A percentile compares a stretch with the other conserved stretches of the same genome.
phyloP scores from a whole-genome alignment of 2,113 vertebrate genomes.

The Formicarius rufipectus region DNA sequence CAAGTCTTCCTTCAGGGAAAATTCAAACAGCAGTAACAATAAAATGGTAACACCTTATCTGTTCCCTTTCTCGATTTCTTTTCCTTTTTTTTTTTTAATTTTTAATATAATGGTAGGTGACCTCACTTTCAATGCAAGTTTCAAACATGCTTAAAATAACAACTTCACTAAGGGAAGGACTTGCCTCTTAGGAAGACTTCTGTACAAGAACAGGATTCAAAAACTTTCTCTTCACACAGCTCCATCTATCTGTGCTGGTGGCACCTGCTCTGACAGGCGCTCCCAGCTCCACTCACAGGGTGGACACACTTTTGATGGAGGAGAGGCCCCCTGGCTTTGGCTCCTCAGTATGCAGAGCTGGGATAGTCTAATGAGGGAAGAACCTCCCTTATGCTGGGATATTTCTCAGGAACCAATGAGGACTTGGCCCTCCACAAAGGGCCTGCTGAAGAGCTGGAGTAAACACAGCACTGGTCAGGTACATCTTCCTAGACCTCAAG shows the following conservation, averaged over 20 bases:
- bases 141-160: background rate
- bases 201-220: background rate
- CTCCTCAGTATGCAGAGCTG: background rate
- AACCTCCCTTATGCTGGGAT: background rate
- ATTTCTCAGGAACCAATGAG: background rate
- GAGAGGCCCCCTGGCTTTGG: background rate
- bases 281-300: background rate
- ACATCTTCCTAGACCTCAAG: background rate
- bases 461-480: background rate
- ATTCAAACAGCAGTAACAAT: slow-evolving; percentile 5
- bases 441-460: background rate
- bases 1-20: slow-evolving; percentile 13
- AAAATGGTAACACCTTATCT: background rate
- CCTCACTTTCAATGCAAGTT: background rate
- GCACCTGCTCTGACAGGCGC: background rate
- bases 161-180: background rate
- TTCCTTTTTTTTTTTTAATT: background rate
- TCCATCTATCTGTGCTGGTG: background rate
- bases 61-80: background rate
- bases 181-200: background rate
- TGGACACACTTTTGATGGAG: background rate
- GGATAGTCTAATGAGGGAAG: background rate
- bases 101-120: background rate
- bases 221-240: background rate
- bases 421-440: background rate